phyloP scores from a whole-genome alignment of 2,888 invertebrate species.

The Ferdinandea cuprea region DNA sequence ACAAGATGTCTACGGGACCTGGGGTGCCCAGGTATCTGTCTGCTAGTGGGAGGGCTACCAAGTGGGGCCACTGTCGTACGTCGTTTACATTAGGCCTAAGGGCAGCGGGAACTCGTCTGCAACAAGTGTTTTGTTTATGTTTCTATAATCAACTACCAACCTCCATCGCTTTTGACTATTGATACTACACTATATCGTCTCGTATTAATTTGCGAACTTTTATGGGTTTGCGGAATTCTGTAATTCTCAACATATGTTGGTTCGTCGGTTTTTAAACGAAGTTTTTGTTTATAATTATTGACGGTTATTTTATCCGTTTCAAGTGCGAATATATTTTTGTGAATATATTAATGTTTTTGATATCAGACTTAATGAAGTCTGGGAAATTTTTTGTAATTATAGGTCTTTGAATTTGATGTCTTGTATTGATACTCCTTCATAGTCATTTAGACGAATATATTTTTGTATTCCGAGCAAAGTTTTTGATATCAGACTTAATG shows the following conservation, averaged over 20 bases:
- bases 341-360: slow-evolving; percentile 3
- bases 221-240: no score
- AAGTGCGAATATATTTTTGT: slow-evolving; percentile 15
- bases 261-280: slow-evolving; percentile 19
- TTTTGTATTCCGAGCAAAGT: no score
- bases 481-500: no score
- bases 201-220: no score
- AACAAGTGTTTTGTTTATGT: slow-evolving; percentile 2
- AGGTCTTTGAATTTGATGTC: not conserved
- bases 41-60: no score
- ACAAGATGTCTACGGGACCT: no score
- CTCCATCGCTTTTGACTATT: slow-evolving; percentile 15
- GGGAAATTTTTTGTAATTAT: slow-evolving; percentile 1
- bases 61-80: no score
- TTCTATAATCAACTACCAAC: slow-evolving; percentile 25
- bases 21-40: no score
- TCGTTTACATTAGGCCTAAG: no score
- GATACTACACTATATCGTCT: no score
- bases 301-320: slow-evolving; percentile 10
- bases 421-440: slow-evolving; percentile 12
- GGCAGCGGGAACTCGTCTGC: no score
- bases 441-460: slow-evolving; percentile 24
- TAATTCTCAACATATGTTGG: slow-evolving; percentile 20
- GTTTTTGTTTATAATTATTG: slow-evolving; percentile 15
- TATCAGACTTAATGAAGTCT: slow-evolving; percentile 22